Evolutionary conservation across 2,797 vertebrate genomes (phyloP), one percentile per base, ranked within the genome.

Genomic region (Aselliscus stoliczkanus): DNA sequence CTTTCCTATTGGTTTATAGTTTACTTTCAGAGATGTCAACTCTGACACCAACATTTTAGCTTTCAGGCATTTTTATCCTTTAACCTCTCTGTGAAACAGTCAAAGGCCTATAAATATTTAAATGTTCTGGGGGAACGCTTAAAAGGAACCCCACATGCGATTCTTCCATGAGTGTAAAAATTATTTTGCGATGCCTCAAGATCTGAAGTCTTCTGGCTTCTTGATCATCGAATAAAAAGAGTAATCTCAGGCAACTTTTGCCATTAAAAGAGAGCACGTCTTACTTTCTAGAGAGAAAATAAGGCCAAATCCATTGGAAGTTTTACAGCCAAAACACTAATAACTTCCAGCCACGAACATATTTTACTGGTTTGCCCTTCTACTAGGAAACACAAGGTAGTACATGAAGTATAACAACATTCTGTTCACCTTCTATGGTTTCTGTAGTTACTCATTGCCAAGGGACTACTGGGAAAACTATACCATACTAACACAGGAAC

Each of bases 41-140:
- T 91, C 44, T 93, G n/a, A 86, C 13, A 56, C 50, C 42, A 90
- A 44, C 2, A 82, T 85, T 69, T 88, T 93, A 44, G 50, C 31
- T 60, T 91, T 86, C 42, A 64, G 11, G 14, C 72, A 58, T 82
- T 96, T 95, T 87, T 86, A 85, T 92, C 77, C 60, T 93, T 89
- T 84, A 62, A 50, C 50, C 10, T 87, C 37, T 79, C 39, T 91
- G 39, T 69, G 76, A 93, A 88, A 82, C 56, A 94, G 44, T 80
- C n/a, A 70, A 86, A 94, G 54, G 14, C 27, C 54, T 94, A 39
- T 67, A 88, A 92, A 77, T 54, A 65, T 34, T 89, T 87, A 72
- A 96, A 72, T 56, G 27, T 67, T 79, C 62, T 70, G 8, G 25
- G 64, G 8, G 60, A 42, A 85, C 2, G 39, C 67, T 94, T 65